These are phyloP conservation scores for Dreissena rostriformis DNA, from an alignment of 1,140 invertebrate genomes.

Conservation along the genomic window DNA sequence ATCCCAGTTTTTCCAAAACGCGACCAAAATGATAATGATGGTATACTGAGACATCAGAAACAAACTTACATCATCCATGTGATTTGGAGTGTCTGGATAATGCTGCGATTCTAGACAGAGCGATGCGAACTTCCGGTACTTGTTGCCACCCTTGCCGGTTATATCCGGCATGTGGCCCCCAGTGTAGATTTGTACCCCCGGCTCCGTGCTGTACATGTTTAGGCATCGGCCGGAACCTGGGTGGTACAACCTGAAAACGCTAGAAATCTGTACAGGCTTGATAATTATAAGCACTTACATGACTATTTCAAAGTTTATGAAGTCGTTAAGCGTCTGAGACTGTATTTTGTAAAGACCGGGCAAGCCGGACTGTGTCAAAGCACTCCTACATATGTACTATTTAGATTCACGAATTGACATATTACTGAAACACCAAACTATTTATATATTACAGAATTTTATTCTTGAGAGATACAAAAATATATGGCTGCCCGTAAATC, in stretches of 20 bases:
- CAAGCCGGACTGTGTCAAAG: too few relatives aligned
- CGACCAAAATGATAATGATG: neutral
- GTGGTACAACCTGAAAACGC: conserved; percentile 7
- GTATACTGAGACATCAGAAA: neutral
- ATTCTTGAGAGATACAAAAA: too few relatives aligned
- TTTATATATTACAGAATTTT: too few relatives aligned
- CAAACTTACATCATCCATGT: conserved; percentile 81
- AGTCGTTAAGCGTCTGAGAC: too few relatives aligned
- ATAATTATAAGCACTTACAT: too few relatives aligned
- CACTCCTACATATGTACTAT: too few relatives aligned
- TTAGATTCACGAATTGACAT: too few relatives aligned
- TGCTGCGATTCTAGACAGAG: conserved; percentile 96
- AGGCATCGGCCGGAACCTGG: conserved; percentile 87
- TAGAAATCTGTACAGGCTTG: too few relatives aligned
- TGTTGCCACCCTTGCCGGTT: conserved; percentile 88
- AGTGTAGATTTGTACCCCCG: conserved; percentile 96
- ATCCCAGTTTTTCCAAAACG: neutral
- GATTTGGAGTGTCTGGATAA: conserved; percentile 95
- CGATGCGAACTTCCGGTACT: conserved; percentile 90
- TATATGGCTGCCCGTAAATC: too few relatives aligned
- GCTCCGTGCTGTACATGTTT: conserved; percentile 92
- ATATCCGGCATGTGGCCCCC: conserved; percentile 85
- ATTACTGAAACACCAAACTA: too few relatives aligned
- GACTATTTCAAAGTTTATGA: too few relatives aligned
- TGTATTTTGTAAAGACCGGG: too few relatives aligned